Conservation (phyloP, 2,797 vertebrate species). For the Crenuchus spilurus region DNA sequence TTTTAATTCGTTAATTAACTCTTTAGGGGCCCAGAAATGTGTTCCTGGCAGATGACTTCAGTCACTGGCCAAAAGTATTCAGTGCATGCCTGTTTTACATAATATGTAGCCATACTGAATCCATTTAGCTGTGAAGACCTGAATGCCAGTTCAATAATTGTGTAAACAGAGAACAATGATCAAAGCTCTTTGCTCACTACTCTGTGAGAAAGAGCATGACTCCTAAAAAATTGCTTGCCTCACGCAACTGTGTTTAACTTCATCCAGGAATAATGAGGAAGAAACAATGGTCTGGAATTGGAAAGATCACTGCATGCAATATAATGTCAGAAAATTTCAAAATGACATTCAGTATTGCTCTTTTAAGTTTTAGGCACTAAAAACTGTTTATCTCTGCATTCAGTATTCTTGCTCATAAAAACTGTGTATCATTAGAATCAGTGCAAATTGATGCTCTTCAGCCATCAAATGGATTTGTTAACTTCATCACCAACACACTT, state of each 20-base stretch:
- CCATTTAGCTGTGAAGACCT: constrained; percentile 22
- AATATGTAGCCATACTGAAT: constrained; percentile 28
- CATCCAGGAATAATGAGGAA: not conserved
- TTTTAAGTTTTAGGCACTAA: too few relatives aligned
- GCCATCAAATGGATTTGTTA: too few relatives aligned
- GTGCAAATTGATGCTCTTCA: too few relatives aligned
- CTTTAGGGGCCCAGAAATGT: not conserved
- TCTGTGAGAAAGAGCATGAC: not conserved
- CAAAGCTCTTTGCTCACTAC: constrained; percentile 29
- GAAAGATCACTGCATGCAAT: not conserved
- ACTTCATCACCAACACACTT: too few relatives aligned
- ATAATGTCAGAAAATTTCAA: too few relatives aligned
- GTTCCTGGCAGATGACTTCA: constrained; percentile 1
- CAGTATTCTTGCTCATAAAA: too few relatives aligned
- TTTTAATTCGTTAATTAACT: not conserved
- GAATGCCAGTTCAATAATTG: constrained; percentile 32
- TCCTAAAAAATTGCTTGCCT: not conserved
- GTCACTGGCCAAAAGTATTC: not conserved
- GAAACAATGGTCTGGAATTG: not conserved
- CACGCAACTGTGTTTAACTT: not conserved
- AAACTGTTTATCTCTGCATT: too few relatives aligned
- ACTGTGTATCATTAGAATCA: too few relatives aligned
- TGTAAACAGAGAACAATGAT: constrained; percentile 33
- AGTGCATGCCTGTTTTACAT: not conserved
- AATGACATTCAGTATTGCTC: too few relatives aligned